Base-by-base conservation (phyloP, 2,113 vertebrate genomes). In the Pterocles gutturalis region DNA sequence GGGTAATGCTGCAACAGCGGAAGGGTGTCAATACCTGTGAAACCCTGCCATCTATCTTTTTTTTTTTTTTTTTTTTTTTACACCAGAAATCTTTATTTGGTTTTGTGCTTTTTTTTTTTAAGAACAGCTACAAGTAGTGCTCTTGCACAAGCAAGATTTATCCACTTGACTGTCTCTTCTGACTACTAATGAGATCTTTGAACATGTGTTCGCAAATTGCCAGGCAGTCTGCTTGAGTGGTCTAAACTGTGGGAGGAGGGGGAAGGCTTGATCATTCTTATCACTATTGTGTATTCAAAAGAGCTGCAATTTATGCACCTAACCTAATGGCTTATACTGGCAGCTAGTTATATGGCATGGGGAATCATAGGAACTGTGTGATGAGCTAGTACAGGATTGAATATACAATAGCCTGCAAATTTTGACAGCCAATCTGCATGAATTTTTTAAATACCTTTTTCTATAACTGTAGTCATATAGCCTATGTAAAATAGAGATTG, bases 141-240 rank as follows among this genome's bases (percentile, higher is more conserved):
- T 85, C 7, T 87, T 84, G 49, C 54, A 91, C 65, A 61, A 95
- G 73, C 62, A 87, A 83, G 70, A 87, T 87, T 90, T 94, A 89
- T 95, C 87, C 3, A 16, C 84, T 69, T 94, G 45, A 43, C 91
- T 92, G 61, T 87, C 87, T 94, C 70, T 91, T 93, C 81, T 94
- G 95, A 95, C 91, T 96, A 33, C 93, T 96, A 94, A 95, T 96
- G 93, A 96, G 96, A 75, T 94, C 41, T 87, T 79, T 83, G 82
- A 97, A 84, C 91, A 84, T 55, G 82, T 96, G 93, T 91, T 94
- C 7, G 4, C 77, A 93, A 93, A 93, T 93, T 97, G 90, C 76
- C 83, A 92, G 43, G 71, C 92, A 89, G 83, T 87, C 91, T 90
- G 82, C 84, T 81, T 83, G 82, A 92, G 95, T 90, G 62, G 69